These are phyloP conservation scores for Phyllostomus discolor DNA, from an alignment of 2,113 vertebrate species.

Conservation along the genomic window DNA sequence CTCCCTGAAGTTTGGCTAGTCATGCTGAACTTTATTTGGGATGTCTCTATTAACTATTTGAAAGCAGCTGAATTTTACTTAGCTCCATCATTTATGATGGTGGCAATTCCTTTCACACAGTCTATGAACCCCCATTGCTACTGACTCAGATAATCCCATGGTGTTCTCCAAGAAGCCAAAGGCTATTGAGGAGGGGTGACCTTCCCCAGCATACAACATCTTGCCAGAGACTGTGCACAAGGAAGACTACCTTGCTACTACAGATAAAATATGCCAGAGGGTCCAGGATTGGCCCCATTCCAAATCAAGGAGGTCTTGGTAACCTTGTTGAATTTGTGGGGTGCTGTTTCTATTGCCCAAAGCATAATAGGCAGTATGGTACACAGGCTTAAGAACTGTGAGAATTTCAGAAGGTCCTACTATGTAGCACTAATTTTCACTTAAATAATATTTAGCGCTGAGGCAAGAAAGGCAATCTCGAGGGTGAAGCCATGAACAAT, in stretches of 20 bases:
- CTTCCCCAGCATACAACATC: not conserved
- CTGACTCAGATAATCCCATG: not conserved
- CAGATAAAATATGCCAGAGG: not conserved
- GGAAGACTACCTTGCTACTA: fast-evolving
- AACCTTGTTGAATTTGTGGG: not conserved
- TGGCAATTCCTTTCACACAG: not conserved
- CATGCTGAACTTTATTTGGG: not conserved
- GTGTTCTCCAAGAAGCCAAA: not conserved
- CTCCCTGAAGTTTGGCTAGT: not conserved
- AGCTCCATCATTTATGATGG: not conserved
- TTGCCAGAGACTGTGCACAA: not conserved
- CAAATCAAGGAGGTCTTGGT: not conserved
- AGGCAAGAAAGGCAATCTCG: not conserved
- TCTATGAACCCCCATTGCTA: not conserved
- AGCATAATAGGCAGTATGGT: not conserved
- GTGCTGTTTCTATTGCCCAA: not conserved
- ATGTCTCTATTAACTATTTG: not conserved
- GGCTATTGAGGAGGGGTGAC: not conserved
- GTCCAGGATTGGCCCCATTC: not conserved
- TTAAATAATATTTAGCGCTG: not conserved
- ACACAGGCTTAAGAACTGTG: not conserved
- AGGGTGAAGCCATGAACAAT: not conserved
- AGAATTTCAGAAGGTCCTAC: not conserved
- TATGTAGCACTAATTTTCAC: not conserved
- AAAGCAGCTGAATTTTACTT: not conserved